phyloP scores from a whole-genome alignment of 92 coral and sea anemone species.

The Paramuricea clavata region DNA sequence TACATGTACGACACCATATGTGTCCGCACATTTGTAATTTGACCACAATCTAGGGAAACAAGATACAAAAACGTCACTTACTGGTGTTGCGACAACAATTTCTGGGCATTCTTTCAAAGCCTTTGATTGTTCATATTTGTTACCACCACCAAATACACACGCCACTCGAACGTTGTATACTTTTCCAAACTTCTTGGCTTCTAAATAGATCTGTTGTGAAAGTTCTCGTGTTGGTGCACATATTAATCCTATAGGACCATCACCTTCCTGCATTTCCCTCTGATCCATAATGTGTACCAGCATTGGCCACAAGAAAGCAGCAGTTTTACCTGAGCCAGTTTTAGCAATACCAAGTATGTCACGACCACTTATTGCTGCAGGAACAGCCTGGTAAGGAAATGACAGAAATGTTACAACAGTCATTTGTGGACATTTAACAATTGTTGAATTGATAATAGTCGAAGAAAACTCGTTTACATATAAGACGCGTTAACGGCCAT shows the following conservation, averaged over 20 bases:
- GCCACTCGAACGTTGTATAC: conserved; percentile 93
- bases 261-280: conserved; percentile 90
- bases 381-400: conserved; percentile 77
- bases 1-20: no score
- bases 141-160: conserved; percentile 99
- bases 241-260: conserved; percentile 96
- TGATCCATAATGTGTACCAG: conserved; percentile 98
- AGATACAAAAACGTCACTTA: no score
- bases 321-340: conserved; percentile 99
- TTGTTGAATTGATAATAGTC: no score
- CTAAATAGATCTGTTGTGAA: conserved; percentile 94
- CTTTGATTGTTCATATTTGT: conserved; percentile 95
- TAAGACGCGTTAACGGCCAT: no score
- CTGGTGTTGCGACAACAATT: conserved; percentile 99
- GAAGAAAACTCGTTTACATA: no score
- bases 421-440: no score
- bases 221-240: conserved; percentile 99
- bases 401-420: no score
- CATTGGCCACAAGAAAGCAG: conserved; percentile 99
- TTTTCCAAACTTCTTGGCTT: conserved; percentile 93
- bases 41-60: no score
- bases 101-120: conserved; percentile 96
- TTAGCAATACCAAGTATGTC: conserved; percentile 99
- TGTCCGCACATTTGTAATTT: no score
- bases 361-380: conserved; percentile 96